Percentiles rank a stretch among this genome's conserved stretches.
Evolutionary conservation across 2,888 invertebrate species (phyloP).

Genomic region (Clistopyga incitator): DNA sequence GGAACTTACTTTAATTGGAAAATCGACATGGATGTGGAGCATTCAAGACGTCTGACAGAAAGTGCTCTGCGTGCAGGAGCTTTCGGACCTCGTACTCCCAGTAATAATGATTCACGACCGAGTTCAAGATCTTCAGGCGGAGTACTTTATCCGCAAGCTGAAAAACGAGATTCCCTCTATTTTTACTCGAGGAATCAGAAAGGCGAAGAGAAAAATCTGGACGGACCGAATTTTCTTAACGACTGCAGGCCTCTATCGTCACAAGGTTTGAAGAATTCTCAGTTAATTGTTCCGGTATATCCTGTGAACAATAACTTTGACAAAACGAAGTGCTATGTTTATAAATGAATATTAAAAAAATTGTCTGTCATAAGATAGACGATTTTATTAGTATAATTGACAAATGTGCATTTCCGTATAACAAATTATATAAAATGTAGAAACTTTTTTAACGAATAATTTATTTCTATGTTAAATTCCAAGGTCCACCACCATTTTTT

Average conservation of each 20-base stretch:
- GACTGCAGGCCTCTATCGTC: conserved; percentile 19
- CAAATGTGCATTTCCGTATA: background rate
- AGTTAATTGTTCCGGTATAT: background rate
- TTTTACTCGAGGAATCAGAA: conserved; percentile 17
- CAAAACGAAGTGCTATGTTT: too few species aligned
- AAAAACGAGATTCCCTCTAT: background rate
- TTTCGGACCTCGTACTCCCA: conserved; percentile 17
- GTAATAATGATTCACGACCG: conserved; percentile 51
- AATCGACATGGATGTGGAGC: conserved; percentile 75
- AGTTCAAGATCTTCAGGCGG: conserved; percentile 59
- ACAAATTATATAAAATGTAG: background rate
- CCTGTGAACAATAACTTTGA: too few species aligned
- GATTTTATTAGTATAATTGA: background rate
- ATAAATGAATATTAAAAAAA: background rate
- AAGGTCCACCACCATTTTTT: background rate
- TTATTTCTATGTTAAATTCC: background rate
- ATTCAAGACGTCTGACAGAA: conserved; percentile 71
- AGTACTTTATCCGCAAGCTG: conserved; percentile 55
- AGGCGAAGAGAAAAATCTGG: conserved; percentile 8
- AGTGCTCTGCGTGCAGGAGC: conserved; percentile 25
- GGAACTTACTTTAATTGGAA: conserved; percentile 75
- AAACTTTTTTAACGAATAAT: background rate
- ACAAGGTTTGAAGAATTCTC: conserved; percentile 24
- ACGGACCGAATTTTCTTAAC: background rate
- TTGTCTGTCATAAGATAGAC: background rate